phyloP scores from a whole-genome alignment of 2,797 vertebrate species.

The Malacoctenus gilli region DNA sequence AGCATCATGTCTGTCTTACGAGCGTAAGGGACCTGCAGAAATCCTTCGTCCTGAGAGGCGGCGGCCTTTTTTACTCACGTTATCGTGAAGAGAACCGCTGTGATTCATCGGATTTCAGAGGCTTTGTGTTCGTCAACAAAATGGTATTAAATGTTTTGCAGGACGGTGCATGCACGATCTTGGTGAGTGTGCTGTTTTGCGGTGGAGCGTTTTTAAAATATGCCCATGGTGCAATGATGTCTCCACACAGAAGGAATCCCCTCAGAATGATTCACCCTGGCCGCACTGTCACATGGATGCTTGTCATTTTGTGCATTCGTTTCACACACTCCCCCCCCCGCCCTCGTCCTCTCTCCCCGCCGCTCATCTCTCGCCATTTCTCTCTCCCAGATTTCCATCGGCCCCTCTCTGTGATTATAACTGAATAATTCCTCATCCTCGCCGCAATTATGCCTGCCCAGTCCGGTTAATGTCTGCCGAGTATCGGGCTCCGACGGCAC shows the following conservation, averaged over 20 bases:
- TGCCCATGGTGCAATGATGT: constrained; percentile 31
- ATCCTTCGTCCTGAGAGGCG: too few relatives aligned
- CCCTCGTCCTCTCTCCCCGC: constrained; percentile 18
- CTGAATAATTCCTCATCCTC: constrained; percentile 25
- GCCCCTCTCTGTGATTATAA: constrained; percentile 4
- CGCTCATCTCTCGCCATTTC: constrained; percentile 16
- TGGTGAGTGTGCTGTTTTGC: constrained; percentile 11
- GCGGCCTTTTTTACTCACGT: too few relatives aligned
- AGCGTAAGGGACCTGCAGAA: too few relatives aligned
- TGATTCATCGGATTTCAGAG: too few relatives aligned
- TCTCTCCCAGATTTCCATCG: constrained; percentile 13
- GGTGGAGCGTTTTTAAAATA: constrained; percentile 33
- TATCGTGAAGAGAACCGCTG: too few relatives aligned
- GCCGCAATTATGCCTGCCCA: constrained; percentile 30
- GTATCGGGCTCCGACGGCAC: constrained; percentile 15
- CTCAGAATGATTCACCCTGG: constrained; percentile 65
- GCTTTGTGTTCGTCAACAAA: too few relatives aligned
- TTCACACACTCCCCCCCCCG: constrained; percentile 41
- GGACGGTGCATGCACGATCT: too few relatives aligned
- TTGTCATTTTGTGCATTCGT: constrained; percentile 58
- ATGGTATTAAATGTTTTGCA: too few relatives aligned
- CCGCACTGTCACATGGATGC: constrained; percentile 49
- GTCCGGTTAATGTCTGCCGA: constrained; percentile 19
- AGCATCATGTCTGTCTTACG: too few relatives aligned
- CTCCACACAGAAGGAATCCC: constrained; percentile 60